A percentile compares a stretch with the other conserved stretches of the same genome.
Conservation (phyloP, 2,113 vertebrate genomes). For the Mola mola region DNA sequence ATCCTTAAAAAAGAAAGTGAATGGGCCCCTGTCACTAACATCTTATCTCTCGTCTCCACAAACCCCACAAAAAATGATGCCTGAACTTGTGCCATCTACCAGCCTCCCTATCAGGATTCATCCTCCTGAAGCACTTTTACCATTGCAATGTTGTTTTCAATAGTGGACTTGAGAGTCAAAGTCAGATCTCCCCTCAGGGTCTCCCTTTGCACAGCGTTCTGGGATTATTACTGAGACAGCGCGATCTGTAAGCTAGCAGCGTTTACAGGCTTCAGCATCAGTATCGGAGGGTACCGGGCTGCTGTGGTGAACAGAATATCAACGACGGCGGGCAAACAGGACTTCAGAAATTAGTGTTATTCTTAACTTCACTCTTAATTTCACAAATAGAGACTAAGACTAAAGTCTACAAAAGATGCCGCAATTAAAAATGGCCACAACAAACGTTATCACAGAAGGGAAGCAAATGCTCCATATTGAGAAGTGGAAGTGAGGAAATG, state of each 20-base stretch:
- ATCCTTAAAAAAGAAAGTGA: neutral
- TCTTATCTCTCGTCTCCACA: neutral
- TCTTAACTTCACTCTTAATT: no score
- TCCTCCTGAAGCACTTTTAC: slow-evolving; percentile 8
- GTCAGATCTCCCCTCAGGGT: slow-evolving; percentile 33
- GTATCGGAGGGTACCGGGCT: neutral
- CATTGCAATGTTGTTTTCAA: slow-evolving; percentile 12
- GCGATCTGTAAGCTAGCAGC: neutral
- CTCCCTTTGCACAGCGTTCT: slow-evolving; percentile 5
- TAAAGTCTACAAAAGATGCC: no score
- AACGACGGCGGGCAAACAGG: no score
- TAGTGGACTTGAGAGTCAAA: slow-evolving; percentile 18
- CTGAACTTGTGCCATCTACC: slow-evolving; percentile 1
- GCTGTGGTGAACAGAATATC: slow-evolving; percentile 23
- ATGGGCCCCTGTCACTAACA: neutral
- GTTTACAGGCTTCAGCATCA: neutral
- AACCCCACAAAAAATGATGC: slow-evolving; percentile 1
- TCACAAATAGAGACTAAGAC: no score
- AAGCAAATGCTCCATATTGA: neutral
- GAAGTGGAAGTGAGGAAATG: neutral
- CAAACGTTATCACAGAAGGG: no score
- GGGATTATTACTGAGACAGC: slow-evolving; percentile 29
- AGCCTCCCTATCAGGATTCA: neutral
- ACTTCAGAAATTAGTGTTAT: no score
- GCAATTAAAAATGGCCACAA: no score